phyloP scores from a whole-genome alignment of 2,888 invertebrate genomes.

The Pheosia gnoma region DNA sequence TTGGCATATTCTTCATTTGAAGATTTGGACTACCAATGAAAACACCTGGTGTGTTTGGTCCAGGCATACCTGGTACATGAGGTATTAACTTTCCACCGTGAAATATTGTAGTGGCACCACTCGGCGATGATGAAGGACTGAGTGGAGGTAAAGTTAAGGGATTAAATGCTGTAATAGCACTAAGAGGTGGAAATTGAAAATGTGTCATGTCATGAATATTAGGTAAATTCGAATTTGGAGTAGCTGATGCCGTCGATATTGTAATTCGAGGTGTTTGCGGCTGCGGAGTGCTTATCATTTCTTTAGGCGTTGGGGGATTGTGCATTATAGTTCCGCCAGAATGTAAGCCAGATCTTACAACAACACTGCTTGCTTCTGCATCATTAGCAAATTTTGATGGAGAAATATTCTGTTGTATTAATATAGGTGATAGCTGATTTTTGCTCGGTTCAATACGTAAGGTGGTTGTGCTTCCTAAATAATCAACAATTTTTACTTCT shows the following conservation, averaged over 20 bases:
- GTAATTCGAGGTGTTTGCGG: constrained; percentile 83
- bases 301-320: constrained; percentile 83
- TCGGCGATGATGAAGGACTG: constrained; percentile 74
- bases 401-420: constrained; percentile 77
- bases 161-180: constrained; percentile 88
- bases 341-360: constrained; percentile 91
- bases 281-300: constrained; percentile 65
- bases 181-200: constrained; percentile 87
- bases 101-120: constrained; percentile 85
- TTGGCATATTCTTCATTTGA: constrained; percentile 48
- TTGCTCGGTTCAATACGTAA: constrained; percentile 87
- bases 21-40: constrained; percentile 57
- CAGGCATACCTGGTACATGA: constrained; percentile 94
- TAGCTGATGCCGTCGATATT: constrained; percentile 82
- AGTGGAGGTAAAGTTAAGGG: constrained; percentile 86
- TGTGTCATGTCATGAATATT: constrained; percentile 79
- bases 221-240: constrained; percentile 81
- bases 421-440: constrained; percentile 82
- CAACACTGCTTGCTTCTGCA: constrained; percentile 86
- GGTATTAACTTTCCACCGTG: constrained; percentile 91
- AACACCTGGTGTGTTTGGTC: constrained; percentile 86
- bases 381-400: constrained; percentile 73
- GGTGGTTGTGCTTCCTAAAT: constrained; percentile 87
- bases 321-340: constrained; percentile 92
- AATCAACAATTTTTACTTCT: constrained; percentile 90